Evolutionary conservation across 2,888 invertebrate genomes (phyloP), one percentile per base, ranked within the genome.

Genomic region (Himalopsyche anomala): DNA sequence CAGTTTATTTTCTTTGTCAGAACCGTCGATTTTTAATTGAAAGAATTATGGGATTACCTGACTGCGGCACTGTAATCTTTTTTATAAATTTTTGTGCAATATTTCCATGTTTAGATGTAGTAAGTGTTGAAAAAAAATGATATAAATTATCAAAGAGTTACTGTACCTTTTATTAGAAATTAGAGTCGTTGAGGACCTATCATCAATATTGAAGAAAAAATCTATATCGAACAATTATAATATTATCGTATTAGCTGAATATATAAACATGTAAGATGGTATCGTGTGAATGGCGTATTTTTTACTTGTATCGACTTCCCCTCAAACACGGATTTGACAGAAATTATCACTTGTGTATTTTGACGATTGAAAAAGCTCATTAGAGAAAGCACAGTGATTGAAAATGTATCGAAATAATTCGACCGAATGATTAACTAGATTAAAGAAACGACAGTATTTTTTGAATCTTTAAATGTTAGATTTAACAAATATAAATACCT

Each of bases 91-190:
- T 62, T 83, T 84, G 86, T 86, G 86, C 83, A 86, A 84, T 83
- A 83, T 86, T 83, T 84, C 80, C 42, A 55, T 54, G 51, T 82
- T 55, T 82, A 82, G 82, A 82, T 36, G 82, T 82, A 82, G 51
- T 82, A 55, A 82, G 38, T 82, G 82, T 82, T 82, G 38, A 51
- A 55, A 55, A n/a, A 55, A 38, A 55, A 36, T 55, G 85, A 87
- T 45, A 55, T 45, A 82, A 69, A 83, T 82, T 81, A 81, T 86
- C 80, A 82, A 87, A 88, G 88, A 88, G 88, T 88, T 88, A 85
- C 85, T 86, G 88, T 88, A 88, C 88, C 88, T 88, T 88, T 87
- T 81, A 86, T 87, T 88, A 88, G 87, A 84, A 45, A 83, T 81
- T 88, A 88, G 88, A 15, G 74, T 74, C 74, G 19, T 42, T 40